Conservation (phyloP, 2,797 vertebrate species). For the Sparidentex hasta region DNA sequence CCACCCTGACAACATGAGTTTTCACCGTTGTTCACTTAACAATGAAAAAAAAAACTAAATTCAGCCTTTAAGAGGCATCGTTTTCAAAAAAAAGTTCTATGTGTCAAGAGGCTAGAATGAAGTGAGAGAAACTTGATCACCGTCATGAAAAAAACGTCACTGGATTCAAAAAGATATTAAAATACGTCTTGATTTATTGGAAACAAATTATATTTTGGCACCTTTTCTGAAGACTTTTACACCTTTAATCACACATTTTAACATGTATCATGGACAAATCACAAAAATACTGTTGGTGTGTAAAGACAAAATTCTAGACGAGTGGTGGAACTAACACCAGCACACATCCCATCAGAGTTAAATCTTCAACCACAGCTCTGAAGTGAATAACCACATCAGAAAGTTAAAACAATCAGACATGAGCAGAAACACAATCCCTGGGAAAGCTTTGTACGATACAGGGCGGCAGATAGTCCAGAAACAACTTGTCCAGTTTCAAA, state of each 20-base stretch:
- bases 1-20: not conserved
- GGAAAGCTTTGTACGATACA: conserved; percentile 19
- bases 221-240: not conserved
- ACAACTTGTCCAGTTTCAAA: not conserved
- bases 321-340: conserved; percentile 6
- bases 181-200: conserved; percentile 42
- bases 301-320: not conserved
- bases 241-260: not conserved
- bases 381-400: not conserved
- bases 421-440: conserved; percentile 30
- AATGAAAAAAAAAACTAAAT: not conserved
- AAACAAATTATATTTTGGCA: conserved; percentile 1
- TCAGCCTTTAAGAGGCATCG: not conserved
- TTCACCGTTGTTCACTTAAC: not conserved
- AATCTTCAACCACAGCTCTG: not conserved
- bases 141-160: not conserved
- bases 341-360: conserved; percentile 23
- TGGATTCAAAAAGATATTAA: not conserved
- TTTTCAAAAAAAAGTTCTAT: not conserved
- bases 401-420: conserved; percentile 18
- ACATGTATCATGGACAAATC: not conserved
- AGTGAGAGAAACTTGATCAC: not conserved
- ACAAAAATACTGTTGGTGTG: not conserved
- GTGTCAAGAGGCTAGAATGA: not conserved
- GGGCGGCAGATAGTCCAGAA: conserved; percentile 46